Base-by-base conservation (phyloP, 2,113 vertebrate genomes). In the Actenoides lindsayi region DNA sequence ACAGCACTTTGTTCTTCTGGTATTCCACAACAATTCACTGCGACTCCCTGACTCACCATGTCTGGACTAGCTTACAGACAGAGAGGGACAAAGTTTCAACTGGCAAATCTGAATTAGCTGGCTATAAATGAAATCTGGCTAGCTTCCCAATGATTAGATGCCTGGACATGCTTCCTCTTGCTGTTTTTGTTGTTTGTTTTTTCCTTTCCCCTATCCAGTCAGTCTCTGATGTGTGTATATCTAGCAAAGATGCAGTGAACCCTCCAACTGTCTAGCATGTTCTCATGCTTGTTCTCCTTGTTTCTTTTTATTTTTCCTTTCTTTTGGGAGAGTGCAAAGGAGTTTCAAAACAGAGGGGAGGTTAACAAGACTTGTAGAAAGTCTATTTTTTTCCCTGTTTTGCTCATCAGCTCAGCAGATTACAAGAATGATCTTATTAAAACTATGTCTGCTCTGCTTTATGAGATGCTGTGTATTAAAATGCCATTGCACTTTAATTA, bases 1-100 rank as follows among this genome's bases (percentile, higher is more conserved):
- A 91, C 44, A 94, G 75, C 74, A 95, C 97, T 98, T 98, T 98
- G 96, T 98, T 98, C 97, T 96, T 98, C 95, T 97, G 91, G 96
- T 98, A 95, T 97, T 98, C 96, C 97, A 95, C 90, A 97, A 96
- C 88, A 91, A 96, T 95, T 98, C 93, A 78, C 92, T 97, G 97
- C 93, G 91, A 97, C 97, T 94, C 97, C 97, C 95, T 97, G 96
- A 97, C 96, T 98, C 97, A 98, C 96, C 90, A 92, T 93, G 92
- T 98, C 98, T 98, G 98, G 95, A 90, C 91, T 90, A 97, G 89
- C 79, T 75, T 96, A 83, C 83, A 96, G 87, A 94, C 33, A 87
- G 94, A 97, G 82, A 97, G 87, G 77, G 95, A 84, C 95, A 94
- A 68, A 93, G 86, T 89, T 89, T 93, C 93, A 97, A 88, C 92